A percentile compares a stretch with the other conserved stretches of the same genome.
Evolutionary conservation across 1,140 invertebrate species (phyloP).

Genomic region (Limonius californicus): DNA sequence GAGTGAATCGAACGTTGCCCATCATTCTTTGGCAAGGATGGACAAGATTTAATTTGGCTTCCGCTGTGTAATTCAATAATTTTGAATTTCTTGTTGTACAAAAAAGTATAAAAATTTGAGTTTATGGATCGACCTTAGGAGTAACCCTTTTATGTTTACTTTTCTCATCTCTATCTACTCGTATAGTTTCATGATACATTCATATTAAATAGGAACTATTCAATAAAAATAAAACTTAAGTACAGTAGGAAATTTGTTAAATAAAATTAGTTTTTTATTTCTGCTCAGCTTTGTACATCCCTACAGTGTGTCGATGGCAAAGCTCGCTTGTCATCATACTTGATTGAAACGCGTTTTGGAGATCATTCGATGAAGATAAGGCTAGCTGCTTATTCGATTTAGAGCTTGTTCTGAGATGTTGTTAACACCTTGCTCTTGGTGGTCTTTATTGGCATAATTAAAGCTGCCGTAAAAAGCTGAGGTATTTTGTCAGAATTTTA

Average conservation of each 20-base stretch:
- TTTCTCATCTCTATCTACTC: no score
- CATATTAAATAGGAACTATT: no score
- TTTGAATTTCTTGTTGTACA: no score
- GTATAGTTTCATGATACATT: no score
- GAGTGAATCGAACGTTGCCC: background rate
- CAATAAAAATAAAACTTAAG: no score
- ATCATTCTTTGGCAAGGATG: background rate
- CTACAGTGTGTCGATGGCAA: background rate
- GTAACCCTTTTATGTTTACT: no score
- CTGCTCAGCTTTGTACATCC: background rate
- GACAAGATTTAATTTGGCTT: background rate
- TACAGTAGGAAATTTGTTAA: no score
- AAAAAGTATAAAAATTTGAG: no score
- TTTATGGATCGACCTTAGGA: no score
- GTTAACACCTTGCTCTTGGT: background rate
- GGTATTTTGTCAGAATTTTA: background rate
- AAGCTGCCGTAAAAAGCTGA: background rate
- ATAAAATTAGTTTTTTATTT: no score
- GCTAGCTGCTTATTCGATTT: background rate
- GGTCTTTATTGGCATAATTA: background rate
- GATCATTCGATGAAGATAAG: background rate
- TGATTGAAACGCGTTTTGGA: conserved; percentile 1
- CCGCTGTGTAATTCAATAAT: no score
- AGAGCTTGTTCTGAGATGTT: background rate
- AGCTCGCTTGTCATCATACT: background rate